phyloP scores from a whole-genome alignment of 2,888 invertebrate genomes.

The Clitarchus hookeri region DNA sequence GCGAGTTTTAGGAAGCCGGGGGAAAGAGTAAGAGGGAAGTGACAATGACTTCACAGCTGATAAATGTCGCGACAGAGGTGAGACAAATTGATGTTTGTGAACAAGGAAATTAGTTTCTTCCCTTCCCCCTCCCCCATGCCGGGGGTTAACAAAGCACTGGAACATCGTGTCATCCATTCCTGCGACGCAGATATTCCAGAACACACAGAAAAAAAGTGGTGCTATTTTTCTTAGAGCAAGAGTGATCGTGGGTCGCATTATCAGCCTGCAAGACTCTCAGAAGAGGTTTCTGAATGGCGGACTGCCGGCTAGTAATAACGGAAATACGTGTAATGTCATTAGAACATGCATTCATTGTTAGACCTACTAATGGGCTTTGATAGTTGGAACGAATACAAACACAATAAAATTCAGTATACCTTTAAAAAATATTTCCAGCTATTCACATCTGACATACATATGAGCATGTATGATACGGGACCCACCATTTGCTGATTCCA shows the following conservation, averaged over 20 bases:
- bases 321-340: no score
- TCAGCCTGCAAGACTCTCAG: background rate
- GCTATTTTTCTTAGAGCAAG: background rate
- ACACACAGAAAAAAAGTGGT: background rate
- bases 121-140: background rate
- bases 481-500: no score
- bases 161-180: background rate
- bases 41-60: constrained; percentile 36
- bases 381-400: no score
- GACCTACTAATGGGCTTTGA: no score
- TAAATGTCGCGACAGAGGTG: constrained; percentile 35
- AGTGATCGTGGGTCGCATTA: background rate
- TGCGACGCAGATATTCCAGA: background rate
- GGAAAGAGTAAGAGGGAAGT: background rate
- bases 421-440: no score
- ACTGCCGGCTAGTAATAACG: no score
- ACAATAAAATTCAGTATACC: no score
- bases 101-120: constrained; percentile 37
- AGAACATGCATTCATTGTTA: no score
- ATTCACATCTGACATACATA: no score
- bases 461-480: no score
- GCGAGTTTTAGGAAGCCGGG: background rate
- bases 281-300: no score
- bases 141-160: background rate
- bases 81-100: constrained; percentile 38